phyloP scores from a whole-genome alignment of 2,888 invertebrate genomes.

The Drosophila setosimentum region DNA sequence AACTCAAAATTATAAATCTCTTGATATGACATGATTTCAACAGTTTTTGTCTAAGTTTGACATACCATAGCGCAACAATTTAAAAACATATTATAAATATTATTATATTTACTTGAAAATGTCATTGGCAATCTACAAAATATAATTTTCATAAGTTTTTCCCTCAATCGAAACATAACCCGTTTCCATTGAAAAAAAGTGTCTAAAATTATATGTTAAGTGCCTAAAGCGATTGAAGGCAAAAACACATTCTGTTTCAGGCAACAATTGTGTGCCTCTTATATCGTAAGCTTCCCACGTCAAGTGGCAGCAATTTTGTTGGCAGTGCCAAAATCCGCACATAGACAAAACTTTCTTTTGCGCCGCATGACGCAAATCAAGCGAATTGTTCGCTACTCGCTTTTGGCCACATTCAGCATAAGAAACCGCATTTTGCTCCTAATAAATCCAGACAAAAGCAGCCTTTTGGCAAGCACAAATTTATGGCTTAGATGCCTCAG shows the following conservation, averaged over 20 bases:
- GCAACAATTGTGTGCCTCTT: constrained; percentile 1
- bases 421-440: constrained; percentile 67
- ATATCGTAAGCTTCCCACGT: not conserved
- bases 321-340: constrained; percentile 14
- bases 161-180: not conserved
- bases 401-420: constrained; percentile 42
- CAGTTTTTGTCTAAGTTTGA: not conserved
- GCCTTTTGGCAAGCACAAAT: constrained; percentile 72
- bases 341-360: constrained; percentile 36
- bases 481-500: constrained; percentile 63
- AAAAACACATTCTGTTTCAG: not conserved
- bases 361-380: constrained; percentile 50
- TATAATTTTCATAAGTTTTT: not conserved
- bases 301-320: constrained; percentile 29
- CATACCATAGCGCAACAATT: not conserved
- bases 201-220: not conserved
- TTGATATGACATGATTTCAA: not conserved
- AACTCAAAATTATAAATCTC: not conserved
- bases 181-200: not conserved
- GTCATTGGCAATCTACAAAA: not conserved
- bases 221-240: constrained; percentile 3
- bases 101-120: not conserved
- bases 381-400: constrained; percentile 24
- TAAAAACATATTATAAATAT: not conserved
- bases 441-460: constrained; percentile 71